Base-by-base conservation (phyloP, 2,113 vertebrate species). In the Thomomys bottae region DNA sequence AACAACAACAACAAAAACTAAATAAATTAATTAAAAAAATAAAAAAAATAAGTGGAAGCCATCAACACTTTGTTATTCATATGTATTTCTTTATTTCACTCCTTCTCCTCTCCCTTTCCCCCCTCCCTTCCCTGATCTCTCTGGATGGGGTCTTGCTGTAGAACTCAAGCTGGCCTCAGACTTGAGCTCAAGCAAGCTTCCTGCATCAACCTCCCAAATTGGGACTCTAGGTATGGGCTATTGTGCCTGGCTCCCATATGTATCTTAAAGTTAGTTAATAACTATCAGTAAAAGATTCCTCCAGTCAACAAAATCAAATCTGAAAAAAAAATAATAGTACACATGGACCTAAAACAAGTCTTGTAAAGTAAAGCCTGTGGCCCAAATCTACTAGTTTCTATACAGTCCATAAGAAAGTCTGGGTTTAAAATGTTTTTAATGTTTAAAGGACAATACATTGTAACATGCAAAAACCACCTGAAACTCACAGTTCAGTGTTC, bases 261-360 rank as follows among this genome's bases (percentile, higher is more conserved):
- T 84, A 75, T 81, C 45, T 87, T 90, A 78, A 94, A 84, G 78
- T 77, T 75, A 79, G 54, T 67, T 84, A 88, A 78, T 2, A 92
- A 59, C 38, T 87, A 92, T 88, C 83, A 54, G 87, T 68, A 87
- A 94, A 92, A 75, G 32, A 18, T 71, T 83, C 71, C 59, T 70
- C 79, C 30, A 78, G 34, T 88, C 34, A 70, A 72, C 36, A 64
- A 90, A 92, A 64, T 64, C 64, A 84, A 70, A 68, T 28, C 32
- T 77, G 61, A 85, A 64, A 71, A 79, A 94, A 83, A 81, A 30
- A 66, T 54, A n/a, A 40, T 70, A 68, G 34, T n/a, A 78, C 24
- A 49, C 26, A 24, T 3, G 36, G 18, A 87, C 42, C n/a, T 49
- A 54, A n/a, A 84, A 11, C 84, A 7, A 10, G 36, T 24, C 59